These are phyloP conservation scores for Nudaria mundana DNA, from an alignment of 2,888 invertebrate species.

Conservation along the genomic window DNA sequence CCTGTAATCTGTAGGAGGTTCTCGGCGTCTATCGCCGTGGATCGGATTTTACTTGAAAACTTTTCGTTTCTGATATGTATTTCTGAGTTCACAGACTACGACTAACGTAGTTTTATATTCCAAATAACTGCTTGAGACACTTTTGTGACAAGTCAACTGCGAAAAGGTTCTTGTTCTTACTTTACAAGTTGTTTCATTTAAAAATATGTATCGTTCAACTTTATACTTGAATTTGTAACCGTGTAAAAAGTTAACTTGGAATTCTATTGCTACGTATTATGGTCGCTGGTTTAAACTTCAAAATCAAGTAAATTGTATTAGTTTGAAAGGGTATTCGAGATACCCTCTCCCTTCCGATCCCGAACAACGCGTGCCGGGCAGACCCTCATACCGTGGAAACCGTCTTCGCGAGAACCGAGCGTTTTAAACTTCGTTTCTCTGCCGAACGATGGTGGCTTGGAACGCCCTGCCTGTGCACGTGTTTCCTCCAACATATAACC, in stretches of 20 bases:
- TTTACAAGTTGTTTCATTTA: slow-evolving; percentile 16
- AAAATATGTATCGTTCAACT: slow-evolving; percentile 15
- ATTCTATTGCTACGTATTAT: slow-evolving; percentile 5
- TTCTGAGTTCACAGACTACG: slow-evolving; percentile 46
- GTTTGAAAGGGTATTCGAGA: too few relatives aligned
- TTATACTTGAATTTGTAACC: slow-evolving; percentile 6
- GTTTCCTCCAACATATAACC: too few relatives aligned
- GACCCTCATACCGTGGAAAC: too few relatives aligned
- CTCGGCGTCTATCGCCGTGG: slow-evolving; percentile 57
- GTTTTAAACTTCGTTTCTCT: too few relatives aligned
- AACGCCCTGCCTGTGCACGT: too few relatives aligned
- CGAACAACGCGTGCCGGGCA: too few relatives aligned
- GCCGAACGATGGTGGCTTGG: too few relatives aligned
- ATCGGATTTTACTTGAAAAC: slow-evolving; percentile 56
- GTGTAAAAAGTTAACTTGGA: slow-evolving; percentile 13
- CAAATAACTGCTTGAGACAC: slow-evolving; percentile 36
- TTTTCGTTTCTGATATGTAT: slow-evolving; percentile 53
- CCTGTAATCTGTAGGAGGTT: slow-evolving; percentile 67
- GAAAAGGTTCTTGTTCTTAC: slow-evolving; percentile 11
- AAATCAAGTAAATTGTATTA: too few relatives aligned
- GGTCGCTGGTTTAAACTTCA: too few relatives aligned
- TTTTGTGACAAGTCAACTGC: slow-evolving; percentile 24
- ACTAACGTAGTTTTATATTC: slow-evolving; percentile 42
- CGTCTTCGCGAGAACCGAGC: too few relatives aligned
- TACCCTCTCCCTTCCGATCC: too few relatives aligned